These are phyloP conservation scores for Trachymyrmex septentrionalis DNA, from an alignment of 1,140 invertebrate species.

Conservation along the genomic window DNA sequence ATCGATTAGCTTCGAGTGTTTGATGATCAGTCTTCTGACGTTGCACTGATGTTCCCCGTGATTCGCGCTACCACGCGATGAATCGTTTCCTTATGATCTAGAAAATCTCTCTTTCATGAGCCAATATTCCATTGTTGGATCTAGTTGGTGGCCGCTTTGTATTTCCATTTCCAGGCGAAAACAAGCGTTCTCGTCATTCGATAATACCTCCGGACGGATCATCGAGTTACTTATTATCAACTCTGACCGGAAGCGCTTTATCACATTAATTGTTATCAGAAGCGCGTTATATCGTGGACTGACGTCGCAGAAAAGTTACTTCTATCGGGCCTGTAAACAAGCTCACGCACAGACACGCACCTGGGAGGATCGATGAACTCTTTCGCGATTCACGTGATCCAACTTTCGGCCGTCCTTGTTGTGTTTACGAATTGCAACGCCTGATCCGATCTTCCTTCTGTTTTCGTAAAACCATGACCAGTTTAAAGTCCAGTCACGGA, in stretches of 20 bases:
- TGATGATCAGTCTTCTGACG: background rate
- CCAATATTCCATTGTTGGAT: background rate
- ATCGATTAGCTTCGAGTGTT: conserved; percentile 36
- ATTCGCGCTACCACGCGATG: background rate
- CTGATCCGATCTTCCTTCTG: background rate
- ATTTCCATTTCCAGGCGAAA: background rate
- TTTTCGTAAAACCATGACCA: background rate
- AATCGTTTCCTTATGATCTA: background rate
- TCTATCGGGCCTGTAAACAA: conserved; percentile 15
- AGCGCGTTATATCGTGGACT: conserved; percentile 44
- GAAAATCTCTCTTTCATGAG: background rate
- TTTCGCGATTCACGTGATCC: background rate
- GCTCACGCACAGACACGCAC: conserved; percentile 38
- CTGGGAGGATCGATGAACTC: conserved; percentile 53
- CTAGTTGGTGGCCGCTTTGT: background rate
- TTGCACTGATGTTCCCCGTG: background rate
- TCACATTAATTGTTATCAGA: conserved; percentile 33
- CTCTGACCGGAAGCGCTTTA: background rate
- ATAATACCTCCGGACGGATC: background rate
- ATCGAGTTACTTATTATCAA: background rate
- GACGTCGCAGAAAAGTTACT: background rate
- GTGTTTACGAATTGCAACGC: conserved; percentile 24
- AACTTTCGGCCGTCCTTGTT: background rate
- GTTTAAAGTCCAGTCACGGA: background rate
- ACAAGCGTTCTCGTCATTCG: background rate